A percentile compares a stretch with the other conserved stretches of the same genome.
phyloP scores from a whole-genome alignment of 2,797 vertebrate genomes.

The Iguana delicatissima region DNA sequence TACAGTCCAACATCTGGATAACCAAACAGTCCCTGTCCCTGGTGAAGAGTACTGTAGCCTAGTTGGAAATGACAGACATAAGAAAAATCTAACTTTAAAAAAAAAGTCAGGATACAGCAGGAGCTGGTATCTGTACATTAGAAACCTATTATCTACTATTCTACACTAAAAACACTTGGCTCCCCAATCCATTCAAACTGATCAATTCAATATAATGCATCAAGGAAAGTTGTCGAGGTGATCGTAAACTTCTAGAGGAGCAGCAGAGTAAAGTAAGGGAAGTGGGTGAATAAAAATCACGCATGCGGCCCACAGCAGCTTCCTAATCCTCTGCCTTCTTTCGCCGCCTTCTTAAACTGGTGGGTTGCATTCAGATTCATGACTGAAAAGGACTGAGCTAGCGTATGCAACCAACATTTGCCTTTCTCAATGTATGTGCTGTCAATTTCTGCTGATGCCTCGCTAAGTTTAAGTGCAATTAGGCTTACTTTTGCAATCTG shows the following conservation, averaged over 20 bases:
- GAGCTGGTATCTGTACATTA: neutral
- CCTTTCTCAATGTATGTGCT: conserved; percentile 49
- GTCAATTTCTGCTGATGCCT: conserved; percentile 72
- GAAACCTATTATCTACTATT: neutral
- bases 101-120: neutral
- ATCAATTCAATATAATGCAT: too few relatives aligned
- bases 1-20: neutral
- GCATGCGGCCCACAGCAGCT: neutral
- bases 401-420: conserved; percentile 45
- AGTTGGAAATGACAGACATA: neutral
- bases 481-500: conserved; percentile 70
- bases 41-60: neutral
- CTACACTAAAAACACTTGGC: neutral
- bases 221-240: too few relatives aligned
- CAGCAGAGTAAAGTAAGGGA: neutral
- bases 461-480: conserved; percentile 60
- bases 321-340: neutral
- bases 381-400: neutral
- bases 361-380: neutral
- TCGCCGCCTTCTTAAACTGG: too few relatives aligned
- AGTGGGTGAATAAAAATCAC: neutral
- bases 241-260: neutral
- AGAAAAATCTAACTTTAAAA: neutral
- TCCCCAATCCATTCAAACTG: too few relatives aligned
- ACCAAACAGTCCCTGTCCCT: neutral